These are phyloP conservation scores for Zhuqinia jingwanae DNA, from an alignment of 2,888 invertebrate species.

Conservation along the genomic window DNA sequence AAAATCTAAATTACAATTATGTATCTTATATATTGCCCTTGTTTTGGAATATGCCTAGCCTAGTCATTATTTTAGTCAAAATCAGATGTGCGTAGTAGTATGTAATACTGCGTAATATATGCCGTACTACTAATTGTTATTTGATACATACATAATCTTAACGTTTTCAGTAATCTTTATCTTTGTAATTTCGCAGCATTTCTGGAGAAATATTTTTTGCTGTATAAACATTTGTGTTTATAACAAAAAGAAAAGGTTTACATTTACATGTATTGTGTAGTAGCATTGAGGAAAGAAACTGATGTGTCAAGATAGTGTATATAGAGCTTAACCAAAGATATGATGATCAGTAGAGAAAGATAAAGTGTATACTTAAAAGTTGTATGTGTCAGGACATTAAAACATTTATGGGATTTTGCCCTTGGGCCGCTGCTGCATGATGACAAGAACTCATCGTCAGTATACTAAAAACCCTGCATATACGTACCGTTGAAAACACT, in stretches of 20 bases:
- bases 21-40: too few relatives aligned
- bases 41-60: too few relatives aligned
- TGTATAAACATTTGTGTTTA: too few relatives aligned
- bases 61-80: too few relatives aligned
- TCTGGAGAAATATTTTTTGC: too few relatives aligned
- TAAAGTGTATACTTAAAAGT: constrained; percentile 26
- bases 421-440: not conserved
- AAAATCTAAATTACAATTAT: too few relatives aligned
- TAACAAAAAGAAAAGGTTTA: too few relatives aligned
- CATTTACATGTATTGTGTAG: too few relatives aligned
- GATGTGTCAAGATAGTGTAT: not conserved
- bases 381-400: constrained; percentile 9
- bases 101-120: not conserved
- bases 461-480: not conserved
- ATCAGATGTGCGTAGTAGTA: too few relatives aligned
- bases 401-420: not conserved
- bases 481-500: too few relatives aligned
- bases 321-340: constrained; percentile 42
- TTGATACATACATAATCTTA: too few relatives aligned
- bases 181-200: not conserved
- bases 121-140: too few relatives aligned
- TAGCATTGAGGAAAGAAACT: not conserved
- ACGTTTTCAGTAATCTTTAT: not conserved
- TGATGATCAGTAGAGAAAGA: constrained; percentile 42
- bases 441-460: not conserved